These are phyloP conservation scores for Caenorhabditis brenneri DNA, from an alignment of 1,140 invertebrate species.

Conservation along the genomic window DNA sequence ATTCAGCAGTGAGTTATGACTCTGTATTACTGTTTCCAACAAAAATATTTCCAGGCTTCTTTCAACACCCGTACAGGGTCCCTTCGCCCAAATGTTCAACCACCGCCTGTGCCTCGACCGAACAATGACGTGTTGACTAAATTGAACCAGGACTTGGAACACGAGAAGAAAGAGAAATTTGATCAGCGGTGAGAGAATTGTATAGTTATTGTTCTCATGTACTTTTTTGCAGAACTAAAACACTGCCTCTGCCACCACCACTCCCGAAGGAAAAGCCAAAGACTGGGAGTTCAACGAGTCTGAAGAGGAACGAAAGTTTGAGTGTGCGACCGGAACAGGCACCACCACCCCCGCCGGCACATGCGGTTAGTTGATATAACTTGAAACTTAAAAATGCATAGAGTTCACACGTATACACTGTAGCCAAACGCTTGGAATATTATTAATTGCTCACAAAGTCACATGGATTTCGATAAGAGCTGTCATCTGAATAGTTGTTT, in stretches of 20 bases:
- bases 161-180: background rate
- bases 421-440: too few relatives aligned
- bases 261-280: conserved; percentile 15
- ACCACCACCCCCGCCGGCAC: conserved; percentile 4
- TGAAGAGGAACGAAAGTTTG: background rate
- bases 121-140: conserved; percentile 1
- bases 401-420: too few relatives aligned
- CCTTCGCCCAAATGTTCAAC: background rate
- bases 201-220: background rate
- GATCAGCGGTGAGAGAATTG: background rate
- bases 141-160: background rate
- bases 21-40: background rate
- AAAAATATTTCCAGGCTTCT: background rate
- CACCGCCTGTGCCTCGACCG: background rate
- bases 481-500: too few relatives aligned
- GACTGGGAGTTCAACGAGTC: background rate
- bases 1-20: background rate
- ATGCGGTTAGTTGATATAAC: background rate
- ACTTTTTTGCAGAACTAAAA: conserved; percentile 27
- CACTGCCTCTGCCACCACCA: background rate
- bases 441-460: too few relatives aligned
- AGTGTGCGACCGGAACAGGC: conserved; percentile 9
- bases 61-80: conserved; percentile 2
- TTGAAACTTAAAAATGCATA: background rate
- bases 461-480: too few relatives aligned